Evolutionary conservation across 2,113 vertebrate species (phyloP), one percentile per base, ranked within the genome.

Genomic region (Ammospiza nelsoni): DNA sequence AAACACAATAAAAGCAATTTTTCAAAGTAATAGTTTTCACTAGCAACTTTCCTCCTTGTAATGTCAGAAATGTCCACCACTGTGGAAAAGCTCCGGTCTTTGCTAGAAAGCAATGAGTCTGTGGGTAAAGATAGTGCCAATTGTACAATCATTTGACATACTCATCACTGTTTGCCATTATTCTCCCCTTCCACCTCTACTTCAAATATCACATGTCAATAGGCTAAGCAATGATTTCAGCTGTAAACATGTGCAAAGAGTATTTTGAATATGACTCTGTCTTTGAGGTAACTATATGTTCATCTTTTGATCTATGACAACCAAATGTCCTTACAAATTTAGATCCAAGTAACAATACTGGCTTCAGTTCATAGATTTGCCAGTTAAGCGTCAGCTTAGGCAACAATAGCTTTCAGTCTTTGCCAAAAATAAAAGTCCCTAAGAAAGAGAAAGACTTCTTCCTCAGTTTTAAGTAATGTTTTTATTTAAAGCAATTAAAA

Each of bases 261-360:
- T 68, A 78, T 73, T 75, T 12, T 63, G 62, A 73, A 16, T 31
- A 8, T 17, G 73, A 65, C 18, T 44, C 35, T 85, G 66, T 57
- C 71, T 80, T 68, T 65, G 72, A 88, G 79, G 55, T 80, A 90
- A 84, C 43, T 89, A 8, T 61, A 72, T 25, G 44, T 65, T 82
- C 61, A 91, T 71, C 49, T 43, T 80, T 77, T 81, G 62, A 76
- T 86, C 86, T 67, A 51, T 51, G 43, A 84, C 67, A 93, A 92
- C 48, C 61, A 77, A 93, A 90, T 62, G 72, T 89, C 88, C 52
- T 77, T 63, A 90, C 48, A 95, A 93, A 93, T 88, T 92, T 84
- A 94, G 92, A 90, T 74, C 51, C 73, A 63, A 93, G 35, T 84
- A 94, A 94, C 95, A 97, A 96, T 96, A 95, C 73, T 95, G 95